phyloP scores from a whole-genome alignment of 2,888 invertebrate species.

The Aphodius granarius region DNA sequence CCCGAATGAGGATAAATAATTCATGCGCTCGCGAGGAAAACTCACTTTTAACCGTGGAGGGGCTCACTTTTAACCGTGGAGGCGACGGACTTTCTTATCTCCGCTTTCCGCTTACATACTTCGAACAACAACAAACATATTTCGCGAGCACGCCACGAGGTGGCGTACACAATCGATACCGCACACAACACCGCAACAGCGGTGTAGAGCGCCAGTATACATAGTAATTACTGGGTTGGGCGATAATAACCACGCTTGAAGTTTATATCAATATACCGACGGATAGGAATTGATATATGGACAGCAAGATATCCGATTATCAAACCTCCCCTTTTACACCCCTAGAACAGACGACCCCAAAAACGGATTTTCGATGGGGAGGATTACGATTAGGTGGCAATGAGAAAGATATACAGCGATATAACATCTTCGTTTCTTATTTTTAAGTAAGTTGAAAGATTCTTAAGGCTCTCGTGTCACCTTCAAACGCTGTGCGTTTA shows the following conservation, averaged over 20 bases:
- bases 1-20: too few species aligned
- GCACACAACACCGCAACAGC: not conserved
- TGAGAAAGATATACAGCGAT: too few species aligned
- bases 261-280: conserved; percentile 7
- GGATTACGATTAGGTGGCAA: not conserved
- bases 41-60: too few species aligned
- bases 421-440: too few species aligned
- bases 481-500: too few species aligned
- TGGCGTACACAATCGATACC: not conserved
- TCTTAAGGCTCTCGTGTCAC: too few species aligned
- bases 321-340: not conserved
- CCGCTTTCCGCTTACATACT: too few species aligned
- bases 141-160: not conserved
- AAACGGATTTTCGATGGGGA: not conserved
- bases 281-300: not conserved
- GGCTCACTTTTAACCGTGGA: too few species aligned
- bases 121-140: not conserved
- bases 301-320: not conserved
- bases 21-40: too few species aligned
- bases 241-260: not conserved
- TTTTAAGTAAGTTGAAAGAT: too few species aligned
- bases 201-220: not conserved
- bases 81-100: too few species aligned
- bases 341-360: not conserved
- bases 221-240: not conserved